phyloP scores from a whole-genome alignment of 2,797 vertebrate genomes.

The Darevskia mixta region DNA sequence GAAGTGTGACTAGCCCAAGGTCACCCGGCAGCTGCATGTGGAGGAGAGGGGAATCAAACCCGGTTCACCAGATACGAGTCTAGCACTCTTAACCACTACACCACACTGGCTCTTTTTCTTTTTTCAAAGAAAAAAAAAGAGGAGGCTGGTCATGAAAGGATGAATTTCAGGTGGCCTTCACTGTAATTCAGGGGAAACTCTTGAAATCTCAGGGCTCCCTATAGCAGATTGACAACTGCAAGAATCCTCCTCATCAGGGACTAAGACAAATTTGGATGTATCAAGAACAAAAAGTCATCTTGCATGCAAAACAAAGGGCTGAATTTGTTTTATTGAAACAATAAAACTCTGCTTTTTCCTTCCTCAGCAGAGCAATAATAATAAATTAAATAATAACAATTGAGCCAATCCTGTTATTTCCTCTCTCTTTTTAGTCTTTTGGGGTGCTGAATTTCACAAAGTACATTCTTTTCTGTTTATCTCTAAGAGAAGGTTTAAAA shows the following conservation, averaged over 20 bases:
- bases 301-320: not conserved
- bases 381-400: slow-evolving; percentile 17
- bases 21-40: too few species aligned
- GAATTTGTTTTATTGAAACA: slow-evolving; percentile 37
- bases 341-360: slow-evolving; percentile 26
- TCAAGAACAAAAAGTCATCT: slow-evolving; percentile 5
- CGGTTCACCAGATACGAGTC: too few species aligned
- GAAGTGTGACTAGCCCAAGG: too few species aligned
- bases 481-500: not conserved
- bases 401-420: not conserved
- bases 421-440: not conserved
- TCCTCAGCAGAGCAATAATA: slow-evolving; percentile 45
- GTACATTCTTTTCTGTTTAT: not conserved
- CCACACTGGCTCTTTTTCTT: too few species aligned
- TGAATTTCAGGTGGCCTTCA: not conserved
- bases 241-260: not conserved
- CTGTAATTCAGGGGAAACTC: too few species aligned
- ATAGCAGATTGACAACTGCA: not conserved
- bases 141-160: too few species aligned
- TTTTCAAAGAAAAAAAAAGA: too few species aligned
- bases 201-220: too few species aligned
- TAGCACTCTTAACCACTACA: too few species aligned
- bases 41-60: too few species aligned
- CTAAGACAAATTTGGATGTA: slow-evolving; percentile 7
- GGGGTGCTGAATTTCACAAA: slow-evolving; percentile 25